Percentiles rank a stretch among this genome's conserved stretches.
These are phyloP conservation scores for Tipula confusa DNA, from an alignment of 2,888 invertebrate species.

Conservation along the genomic window DNA sequence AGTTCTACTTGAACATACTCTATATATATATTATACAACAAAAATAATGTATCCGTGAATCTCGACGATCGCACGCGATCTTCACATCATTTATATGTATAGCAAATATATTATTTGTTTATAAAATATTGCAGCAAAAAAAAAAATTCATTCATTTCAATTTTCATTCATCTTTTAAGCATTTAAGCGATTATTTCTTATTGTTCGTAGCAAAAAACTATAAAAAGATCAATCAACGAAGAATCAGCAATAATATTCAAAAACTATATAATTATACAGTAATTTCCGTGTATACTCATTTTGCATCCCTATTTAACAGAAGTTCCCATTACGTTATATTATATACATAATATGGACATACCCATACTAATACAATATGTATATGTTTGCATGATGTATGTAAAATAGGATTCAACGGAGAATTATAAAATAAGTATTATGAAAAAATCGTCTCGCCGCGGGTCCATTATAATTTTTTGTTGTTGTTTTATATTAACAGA, in stretches of 20 bases:
- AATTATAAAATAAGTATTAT: conserved; percentile 14
- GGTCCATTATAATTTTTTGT: conserved; percentile 21
- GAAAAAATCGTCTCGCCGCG: conserved; percentile 28
- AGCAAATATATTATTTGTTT: conserved; percentile 13
- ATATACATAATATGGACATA: background rate
- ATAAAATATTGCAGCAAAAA: conserved; percentile 15
- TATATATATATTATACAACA: background rate
- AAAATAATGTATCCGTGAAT: background rate
- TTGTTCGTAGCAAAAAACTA: background rate
- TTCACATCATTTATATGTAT: background rate
- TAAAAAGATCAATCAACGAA: conserved; percentile 15
- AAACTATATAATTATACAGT: background rate
- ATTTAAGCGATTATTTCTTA: background rate
- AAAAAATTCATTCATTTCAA: conserved; percentile 25
- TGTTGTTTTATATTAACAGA: background rate
- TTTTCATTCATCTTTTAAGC: background rate
- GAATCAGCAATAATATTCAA: conserved; percentile 12
- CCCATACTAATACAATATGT: background rate
- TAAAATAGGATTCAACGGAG: background rate
- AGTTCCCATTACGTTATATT: background rate
- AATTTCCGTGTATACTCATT: background rate
- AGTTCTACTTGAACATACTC: background rate
- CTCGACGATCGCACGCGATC: background rate
- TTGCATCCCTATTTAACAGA: background rate
- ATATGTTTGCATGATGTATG: background rate